Conservation (phyloP, 2,888 invertebrate species). For the Drosophila lutescens region DNA sequence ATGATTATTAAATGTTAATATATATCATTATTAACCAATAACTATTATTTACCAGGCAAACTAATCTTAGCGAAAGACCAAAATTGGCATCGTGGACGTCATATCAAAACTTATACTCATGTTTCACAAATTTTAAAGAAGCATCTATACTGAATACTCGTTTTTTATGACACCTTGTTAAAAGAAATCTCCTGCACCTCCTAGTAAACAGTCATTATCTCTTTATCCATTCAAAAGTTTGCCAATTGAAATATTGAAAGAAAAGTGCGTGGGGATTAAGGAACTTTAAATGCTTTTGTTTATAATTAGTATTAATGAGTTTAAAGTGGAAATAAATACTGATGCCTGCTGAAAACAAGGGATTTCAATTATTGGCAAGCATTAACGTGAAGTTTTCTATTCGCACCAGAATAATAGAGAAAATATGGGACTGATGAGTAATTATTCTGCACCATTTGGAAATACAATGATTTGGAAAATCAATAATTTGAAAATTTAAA, state of each 20-base stretch:
- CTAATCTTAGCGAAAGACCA: constrained; percentile 29
- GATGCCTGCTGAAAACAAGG: constrained; percentile 27
- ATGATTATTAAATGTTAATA: constrained; percentile 42
- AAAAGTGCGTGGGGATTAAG: constrained; percentile 4
- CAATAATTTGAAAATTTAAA: no score
- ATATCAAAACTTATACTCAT: constrained; percentile 11
- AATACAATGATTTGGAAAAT: no score
- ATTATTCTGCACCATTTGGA: no score
- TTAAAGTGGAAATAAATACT: constrained; percentile 28
- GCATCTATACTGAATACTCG: constrained; percentile 11
- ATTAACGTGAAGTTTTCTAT: not conserved
- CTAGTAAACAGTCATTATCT: constrained; percentile 20
- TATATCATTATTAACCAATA: constrained; percentile 45
- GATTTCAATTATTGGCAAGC: not conserved
- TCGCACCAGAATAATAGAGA: not conserved
- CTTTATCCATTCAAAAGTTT: constrained; percentile 21
- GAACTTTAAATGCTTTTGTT: constrained; percentile 23
- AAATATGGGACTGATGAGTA: not conserved
- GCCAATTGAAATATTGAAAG: constrained; percentile 20
- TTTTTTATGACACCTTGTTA: constrained; percentile 25
- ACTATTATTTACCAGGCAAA: constrained; percentile 42
- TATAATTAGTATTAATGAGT: constrained; percentile 33
- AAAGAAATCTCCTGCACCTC: constrained; percentile 27
- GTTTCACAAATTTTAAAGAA: constrained; percentile 15
- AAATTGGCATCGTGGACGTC: constrained; percentile 16